Base-by-base conservation (phyloP, 2,113 vertebrate species). In the Larimichthys crocea region DNA sequence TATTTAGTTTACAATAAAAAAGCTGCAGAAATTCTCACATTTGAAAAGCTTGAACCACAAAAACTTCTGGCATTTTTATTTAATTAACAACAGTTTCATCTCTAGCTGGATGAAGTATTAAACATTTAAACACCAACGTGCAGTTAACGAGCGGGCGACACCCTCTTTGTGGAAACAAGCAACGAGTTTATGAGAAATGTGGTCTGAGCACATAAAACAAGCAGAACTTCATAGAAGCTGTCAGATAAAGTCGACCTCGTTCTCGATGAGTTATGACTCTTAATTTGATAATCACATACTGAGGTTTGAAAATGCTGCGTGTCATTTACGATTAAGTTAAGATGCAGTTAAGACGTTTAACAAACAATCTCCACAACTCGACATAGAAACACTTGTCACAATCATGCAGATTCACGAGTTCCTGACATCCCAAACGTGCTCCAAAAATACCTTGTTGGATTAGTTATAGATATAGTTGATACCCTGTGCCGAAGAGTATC, bases 281-380 rank as follows among this genome's bases (percentile, higher is more conserved):
- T 22, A 0, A 49, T 52, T 40, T 52, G 14, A 62, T 19, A 14
- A 42, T 14, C 15, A 26, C 48, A 42, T 31, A 9, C 5, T 63
- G 14, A 62, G 10, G 20, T 40, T 40, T 40, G 19, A 74, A 61
- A 22, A 55, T 0, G 2, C 10, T 14, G 1, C 29, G 3, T 16
- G 20, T 31, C 31, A 14, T 64, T 24, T 44, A 20, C 20, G 44
- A 9, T 53, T 53, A 44, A 46, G 48, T n/a, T 59, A 48, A 26
- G 72, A 40, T 52, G 57, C 46, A 44, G 49, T 63, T 53, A 31
- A 65, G 61, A 29, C 49, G 35, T 64, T 55, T 53, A 53, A 64
- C 42, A 17, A 4, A 26, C 8, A 55, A 26, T 20, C 72, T 63
- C 60, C 59, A 24, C 29, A 12, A 11, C 10, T 63, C 59, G 31